phyloP scores from a whole-genome alignment of 2,888 invertebrate species.

The Drosophila austrosaltans region DNA sequence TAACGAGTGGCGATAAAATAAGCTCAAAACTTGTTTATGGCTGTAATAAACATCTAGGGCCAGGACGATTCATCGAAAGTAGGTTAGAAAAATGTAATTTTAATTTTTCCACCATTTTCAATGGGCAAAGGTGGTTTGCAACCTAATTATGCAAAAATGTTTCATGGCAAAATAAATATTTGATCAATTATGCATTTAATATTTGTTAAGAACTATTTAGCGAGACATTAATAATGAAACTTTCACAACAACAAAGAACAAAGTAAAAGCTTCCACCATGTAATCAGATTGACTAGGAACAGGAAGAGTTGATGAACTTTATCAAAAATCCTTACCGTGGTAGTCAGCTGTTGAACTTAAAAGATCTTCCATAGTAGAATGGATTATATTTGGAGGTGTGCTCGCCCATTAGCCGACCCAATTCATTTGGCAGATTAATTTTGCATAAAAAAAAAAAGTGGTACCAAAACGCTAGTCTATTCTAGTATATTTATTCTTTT shows the following conservation, averaged over 20 bases:
- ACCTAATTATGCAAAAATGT: neutral
- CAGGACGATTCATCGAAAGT: neutral
- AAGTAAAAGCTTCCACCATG: too few relatives aligned
- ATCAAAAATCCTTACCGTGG: too few relatives aligned
- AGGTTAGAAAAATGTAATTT: neutral
- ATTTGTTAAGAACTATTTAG: neutral
- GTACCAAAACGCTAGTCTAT: neutral
- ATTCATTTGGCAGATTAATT: neutral
- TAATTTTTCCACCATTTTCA: neutral
- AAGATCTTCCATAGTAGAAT: too few relatives aligned
- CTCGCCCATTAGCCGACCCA: too few relatives aligned
- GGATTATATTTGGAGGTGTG: too few relatives aligned
- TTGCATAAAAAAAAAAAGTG: neutral
- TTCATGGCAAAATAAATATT: neutral
- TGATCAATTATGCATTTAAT: neutral
- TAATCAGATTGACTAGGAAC: too few relatives aligned
- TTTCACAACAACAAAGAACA: too few relatives aligned
- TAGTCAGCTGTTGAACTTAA: too few relatives aligned
- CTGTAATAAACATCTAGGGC: neutral
- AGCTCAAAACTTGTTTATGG: constrained; percentile 1
- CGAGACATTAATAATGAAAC: too few relatives aligned
- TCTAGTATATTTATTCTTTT: neutral
- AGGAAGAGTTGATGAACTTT: too few relatives aligned
- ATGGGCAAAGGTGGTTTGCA: neutral
- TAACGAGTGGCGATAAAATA: neutral